These are phyloP conservation scores for Cyanoliseus patagonus DNA, from an alignment of 2,113 vertebrate genomes.

Conservation along the genomic window DNA sequence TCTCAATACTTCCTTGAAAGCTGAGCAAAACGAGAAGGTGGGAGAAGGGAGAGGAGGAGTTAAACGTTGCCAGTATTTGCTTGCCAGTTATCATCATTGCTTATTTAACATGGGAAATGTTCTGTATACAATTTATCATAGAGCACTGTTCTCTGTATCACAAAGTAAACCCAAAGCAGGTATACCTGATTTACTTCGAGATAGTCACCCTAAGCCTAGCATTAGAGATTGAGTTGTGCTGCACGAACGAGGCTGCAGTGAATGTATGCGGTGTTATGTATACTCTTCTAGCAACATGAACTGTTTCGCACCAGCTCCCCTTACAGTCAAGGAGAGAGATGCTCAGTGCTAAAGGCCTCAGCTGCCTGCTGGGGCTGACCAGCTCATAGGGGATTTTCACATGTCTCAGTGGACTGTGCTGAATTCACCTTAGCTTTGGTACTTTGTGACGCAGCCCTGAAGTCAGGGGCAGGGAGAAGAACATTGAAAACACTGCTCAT, in stretches of 20 bases:
- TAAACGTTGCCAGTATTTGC: neutral
- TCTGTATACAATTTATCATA: neutral
- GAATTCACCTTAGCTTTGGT: neutral
- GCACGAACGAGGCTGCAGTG: neutral
- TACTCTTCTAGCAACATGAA: neutral
- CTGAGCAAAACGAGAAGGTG: neutral
- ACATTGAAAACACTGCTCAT: neutral
- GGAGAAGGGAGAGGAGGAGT: neutral
- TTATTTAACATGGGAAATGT: neutral
- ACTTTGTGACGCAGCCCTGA: neutral
- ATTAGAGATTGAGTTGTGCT: neutral
- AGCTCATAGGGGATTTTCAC: neutral
- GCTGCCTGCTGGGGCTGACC: neutral
- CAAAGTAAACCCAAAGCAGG: neutral
- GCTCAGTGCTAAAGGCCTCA: neutral
- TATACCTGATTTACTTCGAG: neutral
- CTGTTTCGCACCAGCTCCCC: neutral
- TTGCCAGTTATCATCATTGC: neutral
- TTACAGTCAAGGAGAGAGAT: neutral
- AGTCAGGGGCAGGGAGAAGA: neutral
- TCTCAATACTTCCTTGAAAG: neutral
- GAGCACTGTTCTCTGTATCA: neutral
- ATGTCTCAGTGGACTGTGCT: neutral
- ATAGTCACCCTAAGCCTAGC: neutral
- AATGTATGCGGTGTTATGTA: fast-evolving